These are phyloP conservation scores for Ylistrum balloti DNA, from an alignment of 1,140 invertebrate genomes.

Conservation along the genomic window DNA sequence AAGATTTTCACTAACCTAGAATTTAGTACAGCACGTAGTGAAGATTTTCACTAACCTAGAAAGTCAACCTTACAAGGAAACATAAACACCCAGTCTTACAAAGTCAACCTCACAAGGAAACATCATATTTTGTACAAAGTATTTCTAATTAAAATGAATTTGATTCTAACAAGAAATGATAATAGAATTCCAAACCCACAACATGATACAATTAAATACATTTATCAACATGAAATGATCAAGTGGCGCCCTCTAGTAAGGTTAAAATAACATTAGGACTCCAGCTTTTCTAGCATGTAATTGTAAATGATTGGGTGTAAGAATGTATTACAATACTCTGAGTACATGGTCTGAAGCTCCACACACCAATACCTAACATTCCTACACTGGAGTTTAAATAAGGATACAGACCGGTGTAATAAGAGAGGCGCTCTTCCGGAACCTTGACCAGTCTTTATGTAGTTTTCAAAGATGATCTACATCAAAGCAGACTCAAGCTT, in stretches of 20 bases:
- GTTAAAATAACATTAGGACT: conserved; percentile 10
- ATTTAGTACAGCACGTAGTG: no score
- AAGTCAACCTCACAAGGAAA: not conserved
- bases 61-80: not conserved
- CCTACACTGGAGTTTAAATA: not conserved
- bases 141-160: not conserved
- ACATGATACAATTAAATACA: not conserved
- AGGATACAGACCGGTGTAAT: not conserved
- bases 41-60: no score
- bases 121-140: not conserved
- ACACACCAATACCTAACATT: not conserved
- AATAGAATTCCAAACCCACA: not conserved
- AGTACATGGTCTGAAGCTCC: not conserved
- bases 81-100: not conserved
- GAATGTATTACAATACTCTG: conserved; percentile 32
- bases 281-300: not conserved
- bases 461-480: conserved; percentile 38
- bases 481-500: not conserved
- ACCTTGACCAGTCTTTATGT: not conserved
- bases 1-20: no score
- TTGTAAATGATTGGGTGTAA: not conserved
- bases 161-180: conserved; percentile 5
- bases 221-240: not conserved
- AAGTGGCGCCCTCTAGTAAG: not conserved
- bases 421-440: conserved; percentile 8